Conservation (phyloP, 2,797 vertebrate species). For the Lagocephalus sceleratus region DNA sequence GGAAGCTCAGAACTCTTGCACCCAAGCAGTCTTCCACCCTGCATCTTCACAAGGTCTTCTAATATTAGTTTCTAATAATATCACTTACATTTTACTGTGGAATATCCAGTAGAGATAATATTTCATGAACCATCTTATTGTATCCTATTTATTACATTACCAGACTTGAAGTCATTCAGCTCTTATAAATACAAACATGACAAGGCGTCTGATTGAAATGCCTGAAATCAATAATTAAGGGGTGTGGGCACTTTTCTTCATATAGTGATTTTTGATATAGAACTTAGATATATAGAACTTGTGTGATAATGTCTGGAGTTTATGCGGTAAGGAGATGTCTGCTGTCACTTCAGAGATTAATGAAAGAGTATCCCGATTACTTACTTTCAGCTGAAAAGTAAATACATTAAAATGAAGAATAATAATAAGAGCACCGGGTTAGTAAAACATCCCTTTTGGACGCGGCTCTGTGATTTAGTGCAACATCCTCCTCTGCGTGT, state of each 20-base stretch:
- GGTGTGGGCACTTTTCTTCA: not conserved
- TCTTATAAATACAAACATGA: no score
- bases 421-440: not conserved
- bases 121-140: not conserved
- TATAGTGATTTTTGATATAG: slow-evolving; percentile 1
- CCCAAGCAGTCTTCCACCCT: not conserved
- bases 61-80: not conserved
- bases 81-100: not conserved
- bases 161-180: not conserved
- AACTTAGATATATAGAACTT: no score
- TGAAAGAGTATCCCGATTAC: slow-evolving; percentile 34
- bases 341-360: slow-evolving; percentile 26
- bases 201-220: not conserved
- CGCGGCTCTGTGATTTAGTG: slow-evolving; percentile 5
- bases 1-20: not conserved
- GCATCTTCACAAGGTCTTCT: not conserved
- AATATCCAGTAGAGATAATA: not conserved
- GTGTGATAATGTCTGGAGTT: slow-evolving; percentile 22
- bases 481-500: slow-evolving; percentile 14
- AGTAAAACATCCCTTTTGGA: not conserved
- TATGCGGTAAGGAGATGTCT: slow-evolving; percentile 29
- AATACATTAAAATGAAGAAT: slow-evolving; percentile 36
- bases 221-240: not conserved
- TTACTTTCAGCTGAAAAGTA: slow-evolving; percentile 18
- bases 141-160: not conserved